Conservation (phyloP, 2,888 invertebrate genomes). For the Pollenia amentaria region DNA sequence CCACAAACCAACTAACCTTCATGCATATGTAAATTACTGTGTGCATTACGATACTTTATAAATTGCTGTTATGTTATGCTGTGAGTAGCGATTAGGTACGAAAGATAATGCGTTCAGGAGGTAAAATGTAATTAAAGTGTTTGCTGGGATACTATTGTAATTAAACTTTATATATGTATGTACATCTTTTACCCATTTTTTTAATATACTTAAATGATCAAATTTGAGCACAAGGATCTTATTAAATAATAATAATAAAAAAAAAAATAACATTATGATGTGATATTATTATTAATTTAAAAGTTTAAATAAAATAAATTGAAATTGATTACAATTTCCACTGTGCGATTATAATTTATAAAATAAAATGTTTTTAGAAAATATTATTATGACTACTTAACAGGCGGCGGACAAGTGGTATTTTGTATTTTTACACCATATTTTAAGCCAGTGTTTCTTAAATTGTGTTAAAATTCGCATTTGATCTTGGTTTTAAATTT, state of each 20-base stretch:
- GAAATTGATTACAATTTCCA: slow-evolving; percentile 74
- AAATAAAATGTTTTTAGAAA: slow-evolving; percentile 60
- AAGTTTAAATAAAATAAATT: slow-evolving; percentile 72
- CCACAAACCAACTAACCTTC: too few species aligned
- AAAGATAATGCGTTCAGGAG: too few species aligned
- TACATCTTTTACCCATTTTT: too few species aligned
- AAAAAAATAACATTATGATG: slow-evolving; percentile 42
- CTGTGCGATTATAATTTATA: slow-evolving; percentile 58
- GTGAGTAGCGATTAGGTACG: too few species aligned
- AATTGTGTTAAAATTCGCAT: neutral
- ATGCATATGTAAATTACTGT: too few species aligned
- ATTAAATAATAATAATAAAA: slow-evolving; percentile 49
- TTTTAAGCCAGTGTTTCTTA: slow-evolving; percentile 37
- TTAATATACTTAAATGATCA: neutral
- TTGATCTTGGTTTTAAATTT: too few species aligned
- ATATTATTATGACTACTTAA: slow-evolving; percentile 59
- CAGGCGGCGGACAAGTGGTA: slow-evolving; percentile 56
- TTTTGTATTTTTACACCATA: slow-evolving; percentile 46
- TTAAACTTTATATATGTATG: too few species aligned
- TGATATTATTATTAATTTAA: slow-evolving; percentile 72
- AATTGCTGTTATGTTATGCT: too few species aligned
- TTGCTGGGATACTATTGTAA: too few species aligned
- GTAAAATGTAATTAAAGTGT: too few species aligned
- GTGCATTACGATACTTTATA: too few species aligned
- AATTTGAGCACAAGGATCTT: slow-evolving; percentile 51